Conservation (phyloP, 2,888 invertebrate species). For the Trichopria drosophilae region DNA sequence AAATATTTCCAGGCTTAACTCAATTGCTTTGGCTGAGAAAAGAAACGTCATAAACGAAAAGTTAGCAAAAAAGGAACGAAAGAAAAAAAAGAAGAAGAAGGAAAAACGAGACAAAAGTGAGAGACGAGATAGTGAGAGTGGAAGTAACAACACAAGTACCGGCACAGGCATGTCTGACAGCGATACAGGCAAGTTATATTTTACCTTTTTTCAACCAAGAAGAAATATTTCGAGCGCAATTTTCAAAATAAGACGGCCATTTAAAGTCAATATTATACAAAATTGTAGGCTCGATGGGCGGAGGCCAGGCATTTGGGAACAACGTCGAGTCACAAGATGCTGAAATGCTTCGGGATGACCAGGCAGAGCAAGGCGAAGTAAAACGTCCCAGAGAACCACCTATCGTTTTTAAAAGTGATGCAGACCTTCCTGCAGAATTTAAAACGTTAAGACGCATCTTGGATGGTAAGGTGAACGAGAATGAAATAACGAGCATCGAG, state of each 20-base stretch:
- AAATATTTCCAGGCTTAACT: slow-evolving; percentile 62
- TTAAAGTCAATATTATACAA: not conserved
- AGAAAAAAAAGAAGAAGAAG: slow-evolving; percentile 73
- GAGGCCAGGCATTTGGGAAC: slow-evolving; percentile 39
- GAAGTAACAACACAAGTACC: slow-evolving; percentile 48
- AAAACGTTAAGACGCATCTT: slow-evolving; percentile 71
- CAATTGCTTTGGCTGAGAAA: slow-evolving; percentile 70
- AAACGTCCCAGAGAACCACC: slow-evolving; percentile 77
- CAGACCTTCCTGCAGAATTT: slow-evolving; percentile 76
- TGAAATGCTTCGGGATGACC: slow-evolving; percentile 64
- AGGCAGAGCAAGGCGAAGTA: slow-evolving; percentile 69
- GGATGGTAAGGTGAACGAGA: slow-evolving; percentile 72
- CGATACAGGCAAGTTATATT: slow-evolving; percentile 43
- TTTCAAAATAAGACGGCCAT: not conserved
- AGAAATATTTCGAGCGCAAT: not conserved
- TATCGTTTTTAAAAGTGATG: slow-evolving; percentile 71
- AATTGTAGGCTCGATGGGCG: slow-evolving; percentile 39
- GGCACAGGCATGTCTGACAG: slow-evolving; percentile 53
- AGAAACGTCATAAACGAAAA: slow-evolving; percentile 73
- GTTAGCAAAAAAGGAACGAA: slow-evolving; percentile 72
- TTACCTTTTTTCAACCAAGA: not conserved
- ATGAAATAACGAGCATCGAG: slow-evolving; percentile 76
- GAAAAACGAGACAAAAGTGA: slow-evolving; percentile 58
- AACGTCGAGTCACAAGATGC: slow-evolving; percentile 31
- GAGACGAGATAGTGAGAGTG: slow-evolving; percentile 48